Percentiles rank a stretch among this genome's conserved stretches.
These are phyloP conservation scores for Tamias sibiricus DNA, from an alignment of 2,113 vertebrate species.

Conservation along the genomic window DNA sequence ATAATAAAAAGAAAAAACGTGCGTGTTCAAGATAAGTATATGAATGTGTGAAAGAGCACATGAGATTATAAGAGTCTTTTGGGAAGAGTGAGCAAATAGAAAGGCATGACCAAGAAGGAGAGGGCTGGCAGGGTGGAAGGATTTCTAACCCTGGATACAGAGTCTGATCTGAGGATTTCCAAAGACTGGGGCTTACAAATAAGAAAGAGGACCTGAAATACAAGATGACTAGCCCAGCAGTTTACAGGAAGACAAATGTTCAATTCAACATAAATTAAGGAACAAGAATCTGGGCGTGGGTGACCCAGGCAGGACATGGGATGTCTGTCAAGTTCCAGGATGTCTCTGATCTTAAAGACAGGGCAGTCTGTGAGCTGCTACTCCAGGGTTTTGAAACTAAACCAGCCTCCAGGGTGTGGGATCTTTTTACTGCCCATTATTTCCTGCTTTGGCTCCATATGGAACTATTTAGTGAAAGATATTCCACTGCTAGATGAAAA, in stretches of 20 bases:
- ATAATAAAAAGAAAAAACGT: constrained; percentile 3
- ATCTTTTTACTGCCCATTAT: constrained; percentile 39
- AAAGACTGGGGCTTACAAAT: background rate
- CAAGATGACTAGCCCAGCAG: background rate
- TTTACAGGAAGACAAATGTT: background rate
- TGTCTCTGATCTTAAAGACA: constrained; percentile 25
- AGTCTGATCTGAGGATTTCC: background rate
- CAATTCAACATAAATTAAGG: constrained; percentile 16
- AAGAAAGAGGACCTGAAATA: constrained; percentile 1
- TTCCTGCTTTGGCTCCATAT: constrained; percentile 67
- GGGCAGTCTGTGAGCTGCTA: background rate
- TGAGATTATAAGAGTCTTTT: background rate
- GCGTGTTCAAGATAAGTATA: background rate
- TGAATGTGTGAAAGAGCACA: background rate
- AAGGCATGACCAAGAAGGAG: background rate
- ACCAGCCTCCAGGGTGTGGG: constrained; percentile 6
- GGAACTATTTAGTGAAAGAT: constrained; percentile 75
- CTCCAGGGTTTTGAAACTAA: constrained; percentile 54
- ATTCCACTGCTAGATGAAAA: constrained; percentile 63
- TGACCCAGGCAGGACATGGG: background rate
- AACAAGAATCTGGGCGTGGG: background rate
- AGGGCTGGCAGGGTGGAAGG: background rate
- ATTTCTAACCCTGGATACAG: background rate
- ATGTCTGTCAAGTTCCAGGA: constrained; percentile 10
- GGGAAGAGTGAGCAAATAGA: background rate